These are phyloP conservation scores for Paracentrotus lividus DNA, from an alignment of 53 echinoderm and acorn worm species.

Conservation along the genomic window DNA sequence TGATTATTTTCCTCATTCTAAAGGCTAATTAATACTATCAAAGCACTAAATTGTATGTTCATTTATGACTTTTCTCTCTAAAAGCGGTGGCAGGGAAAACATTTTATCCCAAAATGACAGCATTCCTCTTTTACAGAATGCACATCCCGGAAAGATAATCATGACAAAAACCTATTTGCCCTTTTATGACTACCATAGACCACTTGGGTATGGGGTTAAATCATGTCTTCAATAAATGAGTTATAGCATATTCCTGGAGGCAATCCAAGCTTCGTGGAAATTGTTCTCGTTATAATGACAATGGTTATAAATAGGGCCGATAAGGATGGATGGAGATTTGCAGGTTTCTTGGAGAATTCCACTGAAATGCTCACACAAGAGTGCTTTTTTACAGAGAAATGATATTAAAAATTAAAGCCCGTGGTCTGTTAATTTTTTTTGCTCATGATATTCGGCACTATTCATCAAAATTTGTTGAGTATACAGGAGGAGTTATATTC, in stretches of 20 bases:
- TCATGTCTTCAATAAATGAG: neutral
- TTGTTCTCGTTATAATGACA: neutral
- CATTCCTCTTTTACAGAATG: neutral
- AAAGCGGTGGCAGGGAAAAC: neutral
- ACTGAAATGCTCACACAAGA: neutral
- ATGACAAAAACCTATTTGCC: neutral
- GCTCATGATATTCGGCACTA: neutral
- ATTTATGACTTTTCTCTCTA: neutral
- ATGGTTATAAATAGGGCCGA: neutral
- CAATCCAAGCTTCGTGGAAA: neutral
- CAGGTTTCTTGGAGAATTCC: neutral
- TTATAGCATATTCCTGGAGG: neutral
- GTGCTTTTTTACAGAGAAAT: neutral
- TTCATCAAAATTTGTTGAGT: neutral
- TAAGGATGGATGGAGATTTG: neutral
- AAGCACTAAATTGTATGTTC: neutral
- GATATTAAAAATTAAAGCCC: neutral
- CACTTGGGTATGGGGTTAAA: neutral
- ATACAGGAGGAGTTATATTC: neutral
- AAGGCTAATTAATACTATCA: too few species aligned
- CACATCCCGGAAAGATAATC: neutral
- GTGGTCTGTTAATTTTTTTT: neutral
- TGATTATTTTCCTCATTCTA: too few species aligned
- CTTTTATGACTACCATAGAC: neutral
- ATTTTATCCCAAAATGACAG: neutral